Conservation (phyloP, 1,140 invertebrate genomes). For the Daktulosphaira vitifoliae region DNA sequence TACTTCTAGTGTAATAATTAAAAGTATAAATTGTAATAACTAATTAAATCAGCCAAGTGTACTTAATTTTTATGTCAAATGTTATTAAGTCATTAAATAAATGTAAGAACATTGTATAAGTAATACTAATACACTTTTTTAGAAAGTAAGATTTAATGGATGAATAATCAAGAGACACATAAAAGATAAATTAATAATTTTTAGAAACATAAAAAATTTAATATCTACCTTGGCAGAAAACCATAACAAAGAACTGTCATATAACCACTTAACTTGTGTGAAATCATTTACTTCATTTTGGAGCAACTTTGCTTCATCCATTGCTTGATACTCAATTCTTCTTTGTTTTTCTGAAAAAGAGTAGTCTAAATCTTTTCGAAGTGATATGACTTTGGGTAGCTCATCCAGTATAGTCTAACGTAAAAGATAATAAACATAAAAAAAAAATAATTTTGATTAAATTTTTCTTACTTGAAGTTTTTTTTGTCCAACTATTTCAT, state of each 20-base stretch:
- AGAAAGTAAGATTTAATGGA: too few relatives aligned
- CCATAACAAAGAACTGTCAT: background rate
- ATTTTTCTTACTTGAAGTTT: slow-evolving; percentile 11
- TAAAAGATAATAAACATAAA: background rate
- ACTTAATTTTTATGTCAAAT: too few relatives aligned
- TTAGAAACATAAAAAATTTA: too few relatives aligned
- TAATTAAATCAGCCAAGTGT: too few relatives aligned
- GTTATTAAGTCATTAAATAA: too few relatives aligned
- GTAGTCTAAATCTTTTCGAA: background rate
- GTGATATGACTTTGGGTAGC: background rate
- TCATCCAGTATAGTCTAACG: slow-evolving; percentile 7
- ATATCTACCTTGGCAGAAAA: background rate
- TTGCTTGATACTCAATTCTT: slow-evolving; percentile 18
- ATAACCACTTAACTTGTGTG: background rate
- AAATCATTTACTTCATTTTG: slow-evolving; percentile 8
- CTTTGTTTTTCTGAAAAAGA: slow-evolving; percentile 22
- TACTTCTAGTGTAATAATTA: too few relatives aligned
- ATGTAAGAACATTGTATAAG: too few relatives aligned
- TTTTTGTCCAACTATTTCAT: slow-evolving; percentile 18
- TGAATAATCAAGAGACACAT: too few relatives aligned
- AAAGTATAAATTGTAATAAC: too few relatives aligned
- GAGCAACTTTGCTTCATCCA: slow-evolving; percentile 23
- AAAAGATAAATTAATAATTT: too few relatives aligned
- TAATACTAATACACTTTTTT: too few relatives aligned
- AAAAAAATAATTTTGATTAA: background rate